Base-by-base conservation (phyloP, 2,113 vertebrate genomes). In the Condylura cristata region DNA sequence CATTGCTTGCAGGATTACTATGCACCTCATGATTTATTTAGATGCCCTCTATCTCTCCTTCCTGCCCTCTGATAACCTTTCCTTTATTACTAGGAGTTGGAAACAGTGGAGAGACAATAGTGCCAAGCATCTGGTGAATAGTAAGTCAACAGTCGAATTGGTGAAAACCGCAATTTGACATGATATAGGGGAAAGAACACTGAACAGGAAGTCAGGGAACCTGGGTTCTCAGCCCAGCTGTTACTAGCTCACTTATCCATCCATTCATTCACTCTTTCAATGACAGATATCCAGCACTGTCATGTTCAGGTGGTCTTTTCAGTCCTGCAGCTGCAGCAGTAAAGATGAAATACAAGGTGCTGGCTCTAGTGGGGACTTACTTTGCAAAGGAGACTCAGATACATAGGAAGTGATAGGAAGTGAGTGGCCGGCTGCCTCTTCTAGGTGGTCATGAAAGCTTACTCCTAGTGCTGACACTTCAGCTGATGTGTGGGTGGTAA, bases 71-170 rank as follows among this genome's bases (percentile, higher is more conserved):
- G 41, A 37, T 68, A 56, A 53, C 39, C 76, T 48, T 90, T 86
- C 28, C 7, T 76, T 74, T 66, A 34, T 53, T 17, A 8, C 9
- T 70, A 28, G 65, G 70, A 51, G 17, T 58, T 80, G 41, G 37
- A 86, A 39, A 44, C 39, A 28, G 32, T 2, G 56, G 86, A 82
- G 8, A 11, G 12, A 6, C 8, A 65, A n/a, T 32, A 48, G 65
- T 61, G 78, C 75, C 81, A 91, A 80, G n/a, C 41, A 65, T 71
- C 88, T 87, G 82, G 58, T 60, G 14, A 82, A 70, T 44, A 89
- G 46, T 46, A 93, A 93, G 79, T 46, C 72, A 78, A 39, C 39
- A 72, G 63, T 46, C 68, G 44, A 70, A 46, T 8, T 13, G 30
- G 48, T 74, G 63, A 91, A 76, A 86, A 37, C 2, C 51, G 9